Evolutionary conservation across 2,888 invertebrate species (phyloP).

Genomic region (Dynastes maya): DNA sequence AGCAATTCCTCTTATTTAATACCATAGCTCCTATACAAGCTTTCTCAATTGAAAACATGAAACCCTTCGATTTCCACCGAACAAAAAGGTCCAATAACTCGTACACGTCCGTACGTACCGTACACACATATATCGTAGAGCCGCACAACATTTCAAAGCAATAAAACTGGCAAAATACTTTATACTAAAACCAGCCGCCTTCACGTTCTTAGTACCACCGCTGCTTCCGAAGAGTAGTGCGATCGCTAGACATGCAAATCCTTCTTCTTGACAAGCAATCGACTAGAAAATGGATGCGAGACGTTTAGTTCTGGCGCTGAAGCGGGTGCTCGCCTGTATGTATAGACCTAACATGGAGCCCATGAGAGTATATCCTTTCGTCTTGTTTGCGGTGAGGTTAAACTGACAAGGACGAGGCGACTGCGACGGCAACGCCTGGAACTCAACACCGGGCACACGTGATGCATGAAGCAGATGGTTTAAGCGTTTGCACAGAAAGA

Average conservation of each 20-base stretch:
- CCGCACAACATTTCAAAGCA: no score
- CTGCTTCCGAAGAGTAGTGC: background rate
- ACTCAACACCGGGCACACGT: background rate
- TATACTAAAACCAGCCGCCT: no score
- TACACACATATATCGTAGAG: no score
- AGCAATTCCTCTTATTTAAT: no score
- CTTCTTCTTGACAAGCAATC: constrained; percentile 29
- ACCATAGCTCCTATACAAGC: no score
- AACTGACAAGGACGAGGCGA: constrained; percentile 1
- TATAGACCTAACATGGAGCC: background rate
- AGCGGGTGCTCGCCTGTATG: background rate
- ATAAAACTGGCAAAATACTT: no score
- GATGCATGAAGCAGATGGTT: constrained; percentile 1
- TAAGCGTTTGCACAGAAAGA: background rate
- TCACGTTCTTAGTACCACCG: no score
- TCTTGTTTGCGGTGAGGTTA: constrained; percentile 23
- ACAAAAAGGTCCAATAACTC: no score
- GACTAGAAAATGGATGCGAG: constrained; percentile 27
- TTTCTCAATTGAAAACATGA: no score
- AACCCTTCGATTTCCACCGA: no score
- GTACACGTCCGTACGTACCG: no score
- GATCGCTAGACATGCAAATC: constrained; percentile 29
- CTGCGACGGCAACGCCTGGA: background rate
- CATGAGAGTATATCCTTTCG: constrained; percentile 5
- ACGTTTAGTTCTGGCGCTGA: constrained; percentile 19